Base-by-base conservation (phyloP, 2,888 invertebrate genomes). In the Entomobrya multifasciata region DNA sequence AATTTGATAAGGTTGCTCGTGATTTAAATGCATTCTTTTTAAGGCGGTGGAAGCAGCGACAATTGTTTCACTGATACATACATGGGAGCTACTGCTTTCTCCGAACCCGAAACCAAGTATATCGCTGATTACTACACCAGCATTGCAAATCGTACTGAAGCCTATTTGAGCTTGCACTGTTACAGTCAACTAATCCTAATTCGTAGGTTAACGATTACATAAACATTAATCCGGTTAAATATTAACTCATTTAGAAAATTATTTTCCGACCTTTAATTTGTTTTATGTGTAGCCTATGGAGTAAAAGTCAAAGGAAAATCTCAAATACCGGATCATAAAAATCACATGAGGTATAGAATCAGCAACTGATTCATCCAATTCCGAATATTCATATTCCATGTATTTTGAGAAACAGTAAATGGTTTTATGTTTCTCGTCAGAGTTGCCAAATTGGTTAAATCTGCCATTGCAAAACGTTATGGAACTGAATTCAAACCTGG, bases 101-200 rank as follows among this genome's bases (percentile, higher is more conserved):
- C 90, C 52, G 90, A 90, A 72, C 84, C 87, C 25, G 90, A 90
- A 70, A 86, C 89, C n/a, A 4, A 87, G 44, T 90, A 92, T 87
- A 86, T 92, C n/a, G 86, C 90, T 11, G 90, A 91, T 25, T 92
- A 92, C 88, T 88, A 93, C 57, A 55, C 20, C n/a, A 78, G 36
- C 36, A 76, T 88, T 20, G 47, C 44, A 15, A 20, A 17, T 60
- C 62, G 76, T 10, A 49, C 76, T 36, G 79, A 44, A 13, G 82
- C 86, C 11, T 88, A 86, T 60, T 41, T 88, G 52, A 87, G 87
- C 30, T 62, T 88, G 27, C 88, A 88, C 86, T 84, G 87, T 25
- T 88, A 88, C 79, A 77, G 81, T 52, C 88, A 88, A 41, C 25
- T 87, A 20, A 78, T 87, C 20, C 85, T 88, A 6, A 87, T 87